A percentile compares a stretch with the other conserved stretches of the same genome.
Evolutionary conservation across 2,888 invertebrate genomes (phyloP).

Genomic region (Eilema depressum): DNA sequence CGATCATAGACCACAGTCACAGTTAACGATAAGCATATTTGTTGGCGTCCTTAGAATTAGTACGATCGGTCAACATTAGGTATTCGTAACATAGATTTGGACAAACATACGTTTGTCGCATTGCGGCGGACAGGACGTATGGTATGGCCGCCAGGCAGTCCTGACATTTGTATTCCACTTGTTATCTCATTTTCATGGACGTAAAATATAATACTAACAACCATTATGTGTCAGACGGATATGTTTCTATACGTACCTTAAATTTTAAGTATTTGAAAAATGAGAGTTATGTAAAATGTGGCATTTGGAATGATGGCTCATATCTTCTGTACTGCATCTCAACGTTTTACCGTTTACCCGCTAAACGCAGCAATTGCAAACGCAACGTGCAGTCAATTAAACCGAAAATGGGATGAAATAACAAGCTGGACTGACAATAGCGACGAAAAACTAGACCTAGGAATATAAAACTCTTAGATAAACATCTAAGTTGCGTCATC

Average conservation of each 20-base stretch:
- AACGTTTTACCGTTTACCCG: too few relatives aligned
- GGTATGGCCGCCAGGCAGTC: conserved; percentile 3
- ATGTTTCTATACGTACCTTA: too few relatives aligned
- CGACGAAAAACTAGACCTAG: background rate
- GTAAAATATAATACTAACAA: background rate
- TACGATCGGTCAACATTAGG: background rate
- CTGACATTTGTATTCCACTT: conserved; percentile 9
- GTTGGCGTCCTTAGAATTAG: background rate
- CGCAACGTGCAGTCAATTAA: too few relatives aligned
- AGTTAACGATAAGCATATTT: background rate
- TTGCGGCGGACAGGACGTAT: conserved; percentile 11
- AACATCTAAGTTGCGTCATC: background rate
- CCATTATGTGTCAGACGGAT: too few relatives aligned
- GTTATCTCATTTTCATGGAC: conserved; percentile 7
- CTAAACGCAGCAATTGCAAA: too few relatives aligned
- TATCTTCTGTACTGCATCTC: too few relatives aligned
- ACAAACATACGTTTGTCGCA: conserved; percentile 10
- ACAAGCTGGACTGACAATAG: too few relatives aligned
- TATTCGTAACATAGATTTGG: conserved; percentile 5
- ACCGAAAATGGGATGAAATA: too few relatives aligned
- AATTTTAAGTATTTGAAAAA: too few relatives aligned
- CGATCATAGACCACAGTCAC: background rate
- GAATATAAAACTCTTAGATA: background rate
- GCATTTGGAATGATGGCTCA: too few relatives aligned
- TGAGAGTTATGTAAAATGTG: too few relatives aligned